Evolutionary conservation across 2,888 invertebrate species (phyloP), one percentile per base, ranked within the genome.

Genomic region (Syritta pipiens): DNA sequence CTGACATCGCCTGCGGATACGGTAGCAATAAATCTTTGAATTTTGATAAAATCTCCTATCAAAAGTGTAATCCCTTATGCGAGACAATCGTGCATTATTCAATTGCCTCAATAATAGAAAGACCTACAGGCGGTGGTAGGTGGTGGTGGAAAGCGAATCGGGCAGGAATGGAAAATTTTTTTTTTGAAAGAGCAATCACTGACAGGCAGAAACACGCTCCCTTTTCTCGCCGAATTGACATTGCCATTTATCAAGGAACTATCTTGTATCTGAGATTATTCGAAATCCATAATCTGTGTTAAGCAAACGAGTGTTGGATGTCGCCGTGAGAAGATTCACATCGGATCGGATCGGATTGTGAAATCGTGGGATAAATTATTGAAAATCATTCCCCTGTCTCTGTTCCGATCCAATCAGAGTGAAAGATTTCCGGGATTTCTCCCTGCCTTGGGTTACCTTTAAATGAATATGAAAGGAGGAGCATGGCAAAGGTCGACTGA

Each of bases 161-260:
- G 12, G 20, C 4, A 22, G 30, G 44, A 46, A 24, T n/a, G n/a
- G n/a, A n/a, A n/a, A n/a, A n/a, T n/a, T n/a, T n/a, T n/a, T n/a
- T 32, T 60, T 46, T 7, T 4, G 5, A 46, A 60, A 35, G 20
- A 30, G 19, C 53, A 65, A 65, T 65, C 53, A 32, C 44, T 53
- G 37, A 49, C 6, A 62, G 37, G n/a, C n/a, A n/a, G n/a, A n/a
- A n/a, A n/a, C n/a, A n/a, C n/a, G n/a, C n/a, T n/a, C n/a, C 28
- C 46, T 65, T 20, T 28, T 22, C 42, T 46, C n/a, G 35, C 24
- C 57, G 44, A 59, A 67, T 60, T 60, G 68, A 75, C 40, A 48
- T 46, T n/a, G 74, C 53, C 60, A 75, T 75, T 75, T 75, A 68
- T 75, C 74, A 75, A n/a, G n/a, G n/a, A 75, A 68, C 51, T 68